Evolutionary conservation across 1,140 invertebrate species (phyloP).

Genomic region (Ostrea edulis): DNA sequence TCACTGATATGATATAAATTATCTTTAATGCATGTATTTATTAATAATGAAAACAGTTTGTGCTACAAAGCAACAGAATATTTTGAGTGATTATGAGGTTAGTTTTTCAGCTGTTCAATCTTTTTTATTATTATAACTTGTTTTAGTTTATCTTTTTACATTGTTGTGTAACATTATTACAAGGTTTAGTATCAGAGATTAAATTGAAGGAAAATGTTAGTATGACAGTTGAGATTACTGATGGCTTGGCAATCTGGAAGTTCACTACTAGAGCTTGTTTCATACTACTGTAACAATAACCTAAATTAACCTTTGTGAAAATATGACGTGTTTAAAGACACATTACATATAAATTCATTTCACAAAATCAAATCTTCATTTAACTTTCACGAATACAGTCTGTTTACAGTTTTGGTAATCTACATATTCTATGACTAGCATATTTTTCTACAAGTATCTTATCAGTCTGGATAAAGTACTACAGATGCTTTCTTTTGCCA

Average conservation of each 20-base stretch:
- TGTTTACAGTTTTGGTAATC: slow-evolving; percentile 1
- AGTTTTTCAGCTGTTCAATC: neutral
- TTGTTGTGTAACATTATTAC: neutral
- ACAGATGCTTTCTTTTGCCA: neutral
- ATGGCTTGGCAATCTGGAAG: neutral
- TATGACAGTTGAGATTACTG: neutral
- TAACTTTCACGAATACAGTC: neutral
- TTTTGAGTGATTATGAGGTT: neutral
- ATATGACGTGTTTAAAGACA: too few species aligned
- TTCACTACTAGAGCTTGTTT: neutral
- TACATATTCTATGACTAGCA: slow-evolving; percentile 12
- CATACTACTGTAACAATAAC: neutral
- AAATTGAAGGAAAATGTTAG: neutral
- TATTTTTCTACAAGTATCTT: neutral
- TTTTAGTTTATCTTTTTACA: neutral
- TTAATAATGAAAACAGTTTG: neutral
- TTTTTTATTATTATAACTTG: neutral
- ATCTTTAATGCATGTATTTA: neutral
- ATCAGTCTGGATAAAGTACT: neutral
- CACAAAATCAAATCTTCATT: neutral
- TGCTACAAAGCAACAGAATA: neutral
- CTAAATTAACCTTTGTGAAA: too few species aligned
- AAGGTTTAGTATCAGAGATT: neutral
- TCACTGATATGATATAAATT: neutral
- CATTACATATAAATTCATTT: neutral